Conservation (phyloP, 2,888 invertebrate genomes). For the Metacarcinus magister region DNA sequence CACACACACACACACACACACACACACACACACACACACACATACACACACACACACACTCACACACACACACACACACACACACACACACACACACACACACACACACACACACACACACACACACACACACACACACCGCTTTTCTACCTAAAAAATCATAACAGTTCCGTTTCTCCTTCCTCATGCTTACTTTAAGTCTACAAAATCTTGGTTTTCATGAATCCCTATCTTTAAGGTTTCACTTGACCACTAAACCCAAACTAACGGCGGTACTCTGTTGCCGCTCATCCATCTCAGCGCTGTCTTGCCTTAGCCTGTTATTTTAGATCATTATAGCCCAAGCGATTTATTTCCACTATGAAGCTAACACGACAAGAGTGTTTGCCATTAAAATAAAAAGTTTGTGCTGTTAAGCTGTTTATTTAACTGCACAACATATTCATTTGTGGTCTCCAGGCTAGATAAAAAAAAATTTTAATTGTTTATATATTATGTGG, state of each 20-base stretch:
- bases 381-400: not conserved
- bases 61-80: too few species aligned
- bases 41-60: too few species aligned
- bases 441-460: not conserved
- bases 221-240: not conserved
- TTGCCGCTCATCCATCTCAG: not conserved
- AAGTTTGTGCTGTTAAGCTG: not conserved
- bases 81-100: too few species aligned
- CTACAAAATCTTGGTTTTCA: not conserved
- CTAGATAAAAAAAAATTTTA: not conserved
- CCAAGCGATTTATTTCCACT: not conserved
- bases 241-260: not conserved
- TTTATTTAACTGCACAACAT: not conserved
- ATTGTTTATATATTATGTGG: not conserved
- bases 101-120: slow-evolving; percentile 46
- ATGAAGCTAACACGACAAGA: not conserved
- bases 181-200: not conserved
- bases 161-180: not conserved
- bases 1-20: too few species aligned
- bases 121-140: not conserved
- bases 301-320: not conserved
- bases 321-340: not conserved
- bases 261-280: not conserved
- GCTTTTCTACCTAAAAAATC: not conserved
- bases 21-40: too few species aligned